Evolutionary conservation across 92 coral and sea anemone species (phyloP).

Genomic region (Phenganax subtilis): DNA sequence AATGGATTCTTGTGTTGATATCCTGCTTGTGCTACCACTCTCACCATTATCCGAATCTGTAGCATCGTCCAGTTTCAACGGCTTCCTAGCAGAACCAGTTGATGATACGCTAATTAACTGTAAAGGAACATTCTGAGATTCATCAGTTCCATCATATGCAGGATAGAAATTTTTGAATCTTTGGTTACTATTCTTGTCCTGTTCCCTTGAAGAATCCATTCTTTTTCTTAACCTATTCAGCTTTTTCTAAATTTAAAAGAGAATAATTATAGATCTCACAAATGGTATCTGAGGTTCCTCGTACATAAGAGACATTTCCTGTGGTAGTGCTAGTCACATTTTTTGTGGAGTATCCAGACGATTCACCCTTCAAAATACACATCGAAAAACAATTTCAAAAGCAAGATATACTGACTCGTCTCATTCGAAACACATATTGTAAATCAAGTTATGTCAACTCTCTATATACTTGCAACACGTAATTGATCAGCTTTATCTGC

Average conservation of each 20-base stretch:
- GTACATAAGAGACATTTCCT: no score
- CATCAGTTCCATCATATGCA: slow-evolving; percentile 13
- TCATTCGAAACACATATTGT: no score
- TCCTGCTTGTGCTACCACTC: not conserved
- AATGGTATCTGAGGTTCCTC: no score
- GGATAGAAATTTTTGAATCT: not conserved
- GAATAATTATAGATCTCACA: not conserved
- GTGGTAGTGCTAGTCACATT: no score
- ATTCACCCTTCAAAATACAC: no score
- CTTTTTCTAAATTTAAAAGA: slow-evolving; percentile 6
- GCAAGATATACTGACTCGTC: no score
- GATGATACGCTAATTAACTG: slow-evolving; percentile 10
- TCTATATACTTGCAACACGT: no score
- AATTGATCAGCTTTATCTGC: not conserved
- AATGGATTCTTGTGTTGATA: not conserved
- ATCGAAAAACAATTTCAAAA: no score
- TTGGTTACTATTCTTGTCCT: slow-evolving; percentile 11
- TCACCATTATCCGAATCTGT: not conserved
- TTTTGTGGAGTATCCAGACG: no score
- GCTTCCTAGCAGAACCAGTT: slow-evolving; percentile 15
- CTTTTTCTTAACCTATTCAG: not conserved
- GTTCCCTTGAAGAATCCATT: not conserved
- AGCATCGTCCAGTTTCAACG: slow-evolving; percentile 7
- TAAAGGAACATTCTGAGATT: slow-evolving; percentile 11
- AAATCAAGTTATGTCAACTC: no score